Percentiles rank a stretch among this genome's conserved stretches.
Evolutionary conservation across 2,797 vertebrate species (phyloP).

Genomic region (Syngnathus acus): DNA sequence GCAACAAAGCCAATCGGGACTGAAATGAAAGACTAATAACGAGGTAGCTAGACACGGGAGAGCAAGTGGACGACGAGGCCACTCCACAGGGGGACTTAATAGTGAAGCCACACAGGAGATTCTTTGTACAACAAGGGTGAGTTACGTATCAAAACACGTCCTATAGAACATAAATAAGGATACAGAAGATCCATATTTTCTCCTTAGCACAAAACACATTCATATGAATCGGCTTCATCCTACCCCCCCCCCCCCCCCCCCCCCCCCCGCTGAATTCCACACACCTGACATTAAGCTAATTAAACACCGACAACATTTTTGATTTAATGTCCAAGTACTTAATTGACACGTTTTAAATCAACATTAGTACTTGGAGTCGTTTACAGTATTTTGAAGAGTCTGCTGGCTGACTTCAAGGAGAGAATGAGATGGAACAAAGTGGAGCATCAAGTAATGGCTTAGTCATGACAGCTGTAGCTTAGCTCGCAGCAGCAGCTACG

Average conservation of each 20-base stretch:
- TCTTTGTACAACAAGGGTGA: background rate
- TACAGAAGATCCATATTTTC: background rate
- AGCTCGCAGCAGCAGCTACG: background rate
- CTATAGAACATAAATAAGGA: background rate
- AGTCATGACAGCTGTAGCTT: background rate
- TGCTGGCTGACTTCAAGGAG: background rate
- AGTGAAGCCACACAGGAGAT: background rate
- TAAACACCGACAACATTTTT: background rate
- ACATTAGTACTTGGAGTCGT: background rate
- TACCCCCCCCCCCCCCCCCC: no score
- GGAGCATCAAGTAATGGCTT: background rate
- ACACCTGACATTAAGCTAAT: slow-evolving; percentile 1
- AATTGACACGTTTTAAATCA: background rate
- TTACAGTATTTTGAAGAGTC: background rate
- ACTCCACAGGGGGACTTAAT: background rate
- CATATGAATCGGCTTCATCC: background rate
- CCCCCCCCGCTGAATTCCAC: no score
- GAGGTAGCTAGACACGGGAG: background rate
- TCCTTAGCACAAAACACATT: background rate
- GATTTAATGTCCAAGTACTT: no score
- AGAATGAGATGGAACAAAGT: background rate
- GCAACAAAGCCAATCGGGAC: background rate
- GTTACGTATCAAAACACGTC: background rate
- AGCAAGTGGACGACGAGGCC: background rate
- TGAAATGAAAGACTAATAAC: slow-evolving; percentile 1